Conservation (phyloP, 2,888 invertebrate genomes). For the Celastrina argiolus region DNA sequence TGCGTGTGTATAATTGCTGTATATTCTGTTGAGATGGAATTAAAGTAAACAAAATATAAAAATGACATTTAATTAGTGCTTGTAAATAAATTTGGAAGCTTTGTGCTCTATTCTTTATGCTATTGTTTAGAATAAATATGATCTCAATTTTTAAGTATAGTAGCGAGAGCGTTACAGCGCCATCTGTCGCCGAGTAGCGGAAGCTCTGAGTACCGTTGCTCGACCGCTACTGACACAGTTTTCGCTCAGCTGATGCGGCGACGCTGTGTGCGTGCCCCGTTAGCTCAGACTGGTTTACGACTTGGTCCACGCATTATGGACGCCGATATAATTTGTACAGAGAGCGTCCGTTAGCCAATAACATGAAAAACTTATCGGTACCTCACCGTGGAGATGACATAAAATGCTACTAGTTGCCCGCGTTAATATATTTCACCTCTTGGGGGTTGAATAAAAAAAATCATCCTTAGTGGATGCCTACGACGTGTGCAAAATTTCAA, state of each 20-base stretch:
- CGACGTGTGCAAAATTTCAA: no score
- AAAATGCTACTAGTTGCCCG: no score
- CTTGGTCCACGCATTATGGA: not conserved
- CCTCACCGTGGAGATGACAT: not conserved
- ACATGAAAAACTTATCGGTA: not conserved
- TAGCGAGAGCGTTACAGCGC: conserved; percentile 38
- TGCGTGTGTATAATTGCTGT: conserved; percentile 5
- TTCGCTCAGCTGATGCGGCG: conserved; percentile 61
- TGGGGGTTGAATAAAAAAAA: no score
- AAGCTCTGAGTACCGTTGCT: conserved; percentile 53
- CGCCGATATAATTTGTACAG: not conserved
- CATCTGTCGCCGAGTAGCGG: conserved; percentile 61
- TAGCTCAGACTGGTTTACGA: not conserved
- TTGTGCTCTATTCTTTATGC: no score
- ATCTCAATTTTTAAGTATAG: not conserved
- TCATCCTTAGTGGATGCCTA: no score
- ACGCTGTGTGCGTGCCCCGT: conserved; percentile 44
- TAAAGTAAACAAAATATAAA: not conserved
- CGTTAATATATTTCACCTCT: no score
- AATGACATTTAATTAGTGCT: no score
- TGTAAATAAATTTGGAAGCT: no score
- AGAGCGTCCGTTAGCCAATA: not conserved
- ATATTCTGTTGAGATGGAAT: not conserved
- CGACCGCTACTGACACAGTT: conserved; percentile 70
- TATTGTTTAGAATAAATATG: no score